A percentile compares a stretch with the other conserved stretches of the same genome.
These are phyloP conservation scores for Araneus ventricosus DNA, from an alignment of 1,140 invertebrate genomes.

Conservation along the genomic window DNA sequence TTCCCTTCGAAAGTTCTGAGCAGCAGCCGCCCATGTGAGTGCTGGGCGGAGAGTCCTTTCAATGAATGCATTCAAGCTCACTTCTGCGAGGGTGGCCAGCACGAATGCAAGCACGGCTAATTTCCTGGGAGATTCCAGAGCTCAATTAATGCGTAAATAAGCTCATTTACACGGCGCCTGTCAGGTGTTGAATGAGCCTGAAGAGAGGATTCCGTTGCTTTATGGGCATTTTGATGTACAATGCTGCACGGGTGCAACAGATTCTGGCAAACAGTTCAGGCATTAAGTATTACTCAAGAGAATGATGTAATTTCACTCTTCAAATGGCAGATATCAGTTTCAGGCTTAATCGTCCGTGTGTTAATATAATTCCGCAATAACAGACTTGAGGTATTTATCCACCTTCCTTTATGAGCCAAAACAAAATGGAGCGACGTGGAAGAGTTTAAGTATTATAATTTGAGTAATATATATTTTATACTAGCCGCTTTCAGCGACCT, in stretches of 20 bases:
- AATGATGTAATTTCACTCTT: conserved; percentile 34
- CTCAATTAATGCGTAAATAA: conserved; percentile 40
- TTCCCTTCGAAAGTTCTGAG: background rate
- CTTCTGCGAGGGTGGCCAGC: background rate
- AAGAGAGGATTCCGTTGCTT: conserved; percentile 16
- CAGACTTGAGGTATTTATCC: background rate
- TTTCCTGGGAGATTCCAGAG: conserved; percentile 33
- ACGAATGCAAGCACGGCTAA: conserved; percentile 24
- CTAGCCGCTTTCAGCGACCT: too few relatives aligned
- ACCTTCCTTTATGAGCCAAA: background rate
- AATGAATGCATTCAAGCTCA: background rate
- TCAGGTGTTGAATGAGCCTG: conserved; percentile 20
- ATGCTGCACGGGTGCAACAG: background rate
- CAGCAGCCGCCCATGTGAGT: background rate
- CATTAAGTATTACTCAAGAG: conserved; percentile 15
- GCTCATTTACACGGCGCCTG: conserved; percentile 13
- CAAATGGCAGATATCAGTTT: conserved; percentile 31
- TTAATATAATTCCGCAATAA: background rate
- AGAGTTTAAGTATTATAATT: too few relatives aligned
- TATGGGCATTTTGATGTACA: conserved; percentile 16
- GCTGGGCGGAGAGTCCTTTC: background rate
- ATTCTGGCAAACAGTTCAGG: background rate
- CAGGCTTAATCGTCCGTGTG: background rate
- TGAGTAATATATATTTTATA: too few relatives aligned
- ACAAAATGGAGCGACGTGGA: too few relatives aligned